Percentiles rank a stretch among this genome's conserved stretches.
Conservation (phyloP, 2,888 invertebrate species). For the Agrotis clavis region DNA sequence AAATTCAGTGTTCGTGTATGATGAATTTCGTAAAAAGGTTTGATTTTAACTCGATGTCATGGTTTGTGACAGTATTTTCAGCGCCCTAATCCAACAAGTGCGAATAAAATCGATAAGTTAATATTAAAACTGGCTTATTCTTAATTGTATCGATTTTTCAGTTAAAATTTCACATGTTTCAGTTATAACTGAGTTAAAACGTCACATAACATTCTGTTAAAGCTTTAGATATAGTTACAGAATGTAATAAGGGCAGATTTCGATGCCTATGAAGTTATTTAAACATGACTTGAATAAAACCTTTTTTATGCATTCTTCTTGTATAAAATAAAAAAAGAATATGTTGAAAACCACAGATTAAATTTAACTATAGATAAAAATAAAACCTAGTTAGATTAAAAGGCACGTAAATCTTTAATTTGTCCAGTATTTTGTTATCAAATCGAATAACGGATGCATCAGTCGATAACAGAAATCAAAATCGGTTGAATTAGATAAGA, state of each 20-base stretch:
- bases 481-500: conserved; percentile 36
- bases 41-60: background rate
- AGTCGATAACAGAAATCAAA: conserved; percentile 50
- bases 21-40: background rate
- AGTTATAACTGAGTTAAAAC: conserved; percentile 21
- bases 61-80: background rate
- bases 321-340: conserved; percentile 4
- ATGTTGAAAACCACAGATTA: conserved; percentile 5
- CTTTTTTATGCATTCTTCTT: background rate
- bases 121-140: conserved; percentile 21
- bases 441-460: conserved; percentile 28
- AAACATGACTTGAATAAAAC: background rate
- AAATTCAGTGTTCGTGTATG: background rate
- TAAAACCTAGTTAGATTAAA: conserved; percentile 3
- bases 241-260: conserved; percentile 20
- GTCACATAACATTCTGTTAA: conserved; percentile 15
- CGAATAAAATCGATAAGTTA: conserved; percentile 26
- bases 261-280: background rate
- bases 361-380: background rate
- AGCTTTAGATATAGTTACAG: conserved; percentile 6
- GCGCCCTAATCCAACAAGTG: background rate
- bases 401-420: conserved; percentile 29
- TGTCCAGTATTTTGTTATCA: conserved; percentile 36
- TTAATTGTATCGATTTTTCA: conserved; percentile 42
- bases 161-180: conserved; percentile 30